phyloP scores from a whole-genome alignment of 2,113 vertebrate genomes.

The Apodemus speciosus region DNA sequence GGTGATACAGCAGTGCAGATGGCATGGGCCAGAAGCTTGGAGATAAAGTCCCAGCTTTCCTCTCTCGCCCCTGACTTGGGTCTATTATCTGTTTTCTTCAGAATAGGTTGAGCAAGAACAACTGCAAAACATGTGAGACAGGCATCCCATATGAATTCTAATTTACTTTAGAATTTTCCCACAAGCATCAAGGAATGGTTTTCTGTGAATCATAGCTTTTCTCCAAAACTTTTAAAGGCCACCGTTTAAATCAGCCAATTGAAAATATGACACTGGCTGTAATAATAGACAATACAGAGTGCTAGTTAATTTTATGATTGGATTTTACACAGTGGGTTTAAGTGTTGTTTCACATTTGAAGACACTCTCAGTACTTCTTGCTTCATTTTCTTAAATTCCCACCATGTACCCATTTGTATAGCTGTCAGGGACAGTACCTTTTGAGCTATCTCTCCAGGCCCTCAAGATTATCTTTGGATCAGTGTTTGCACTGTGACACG shows the following conservation, averaged over 20 bases:
- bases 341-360: neutral
- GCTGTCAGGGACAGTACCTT: neutral
- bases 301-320: neutral
- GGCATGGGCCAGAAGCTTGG: neutral
- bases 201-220: neutral
- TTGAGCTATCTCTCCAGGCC: neutral
- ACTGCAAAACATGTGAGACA: neutral
- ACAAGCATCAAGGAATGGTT: neutral
- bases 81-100: constrained; percentile 8
- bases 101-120: neutral
- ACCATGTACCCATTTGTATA: neutral
- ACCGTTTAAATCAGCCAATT: neutral
- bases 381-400: constrained; percentile 22
- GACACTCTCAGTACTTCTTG: neutral
- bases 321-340: neutral
- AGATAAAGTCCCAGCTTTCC: neutral
- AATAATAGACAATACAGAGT: neutral
- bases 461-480: neutral
- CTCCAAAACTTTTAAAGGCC: neutral
- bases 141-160: neutral
- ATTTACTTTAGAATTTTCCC: neutral
- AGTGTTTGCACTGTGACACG: neutral
- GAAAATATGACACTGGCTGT: neutral
- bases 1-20: neutral
- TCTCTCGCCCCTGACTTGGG: neutral